These are phyloP conservation scores for Zele albiditarsus DNA, from an alignment of 2,888 invertebrate species.

Conservation along the genomic window DNA sequence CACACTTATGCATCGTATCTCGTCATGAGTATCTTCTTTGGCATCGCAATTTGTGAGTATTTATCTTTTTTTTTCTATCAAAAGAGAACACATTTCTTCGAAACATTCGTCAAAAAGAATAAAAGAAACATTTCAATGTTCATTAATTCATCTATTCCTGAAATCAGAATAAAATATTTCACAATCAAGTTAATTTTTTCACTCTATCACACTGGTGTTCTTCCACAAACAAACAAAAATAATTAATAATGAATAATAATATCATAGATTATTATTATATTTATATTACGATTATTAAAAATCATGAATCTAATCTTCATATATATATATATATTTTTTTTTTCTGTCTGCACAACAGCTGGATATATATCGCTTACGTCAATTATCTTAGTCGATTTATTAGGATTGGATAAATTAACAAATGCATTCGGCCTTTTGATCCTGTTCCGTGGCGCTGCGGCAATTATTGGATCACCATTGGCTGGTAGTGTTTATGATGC, in stretches of 20 bases:
- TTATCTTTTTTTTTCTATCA: too few species aligned
- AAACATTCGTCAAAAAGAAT: too few species aligned
- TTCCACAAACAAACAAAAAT: too few species aligned
- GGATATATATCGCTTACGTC: conserved; percentile 98
- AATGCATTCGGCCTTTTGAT: conserved; percentile 98
- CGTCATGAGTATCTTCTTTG: conserved; percentile 89
- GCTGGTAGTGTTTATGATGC: conserved; percentile 93
- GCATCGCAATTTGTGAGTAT: conserved; percentile 90
- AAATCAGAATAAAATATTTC: too few species aligned
- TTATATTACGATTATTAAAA: too few species aligned
- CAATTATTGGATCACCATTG: conserved; percentile 88
- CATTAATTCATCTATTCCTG: too few species aligned
- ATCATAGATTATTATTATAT: not conserved
- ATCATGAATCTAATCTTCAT: too few species aligned
- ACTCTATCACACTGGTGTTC: too few species aligned
- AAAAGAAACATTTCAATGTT: too few species aligned
- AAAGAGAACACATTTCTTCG: too few species aligned
- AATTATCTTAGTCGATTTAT: conserved; percentile 95
- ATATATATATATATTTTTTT: too few species aligned
- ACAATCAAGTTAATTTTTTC: too few species aligned
- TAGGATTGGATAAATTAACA: conserved; percentile 95
- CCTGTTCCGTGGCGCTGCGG: conserved; percentile 95
- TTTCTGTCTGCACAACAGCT: conserved; percentile 77
- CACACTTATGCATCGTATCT: conserved; percentile 84
- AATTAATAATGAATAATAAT: not conserved